A percentile compares a stretch with the other conserved stretches of the same genome.
These are phyloP conservation scores for Eumaeus atala DNA, from an alignment of 1,140 invertebrate species.

Conservation along the genomic window DNA sequence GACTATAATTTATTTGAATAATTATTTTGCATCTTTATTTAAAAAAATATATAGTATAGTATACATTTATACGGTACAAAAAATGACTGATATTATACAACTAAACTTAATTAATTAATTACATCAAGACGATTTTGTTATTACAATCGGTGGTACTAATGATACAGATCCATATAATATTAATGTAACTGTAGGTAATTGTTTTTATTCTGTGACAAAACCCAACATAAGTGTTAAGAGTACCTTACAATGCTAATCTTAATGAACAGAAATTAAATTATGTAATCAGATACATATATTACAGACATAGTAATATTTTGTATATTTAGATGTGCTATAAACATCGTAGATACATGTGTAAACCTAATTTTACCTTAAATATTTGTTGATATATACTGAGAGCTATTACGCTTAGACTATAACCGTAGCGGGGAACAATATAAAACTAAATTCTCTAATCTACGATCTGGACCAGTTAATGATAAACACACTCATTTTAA, in stretches of 20 bases:
- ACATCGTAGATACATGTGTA: not conserved
- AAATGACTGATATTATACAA: too few species aligned
- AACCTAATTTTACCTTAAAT: not conserved
- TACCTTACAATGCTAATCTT: conserved; percentile 7
- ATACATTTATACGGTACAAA: too few species aligned
- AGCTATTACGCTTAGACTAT: not conserved
- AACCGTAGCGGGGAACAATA: not conserved
- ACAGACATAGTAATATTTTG: conserved; percentile 2
- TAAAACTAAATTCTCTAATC: not conserved
- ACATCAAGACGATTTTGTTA: too few species aligned
- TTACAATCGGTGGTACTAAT: too few species aligned
- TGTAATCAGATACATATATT: not conserved
- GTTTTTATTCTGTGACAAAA: not conserved
- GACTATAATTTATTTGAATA: too few species aligned
- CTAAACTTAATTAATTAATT: too few species aligned
- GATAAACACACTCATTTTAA: not conserved
- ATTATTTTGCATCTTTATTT: too few species aligned
- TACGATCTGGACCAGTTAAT: not conserved
- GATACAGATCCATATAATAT: too few species aligned
- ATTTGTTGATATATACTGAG: not conserved
- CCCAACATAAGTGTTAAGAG: not conserved
- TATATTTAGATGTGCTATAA: conserved; percentile 7
- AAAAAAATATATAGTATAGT: too few species aligned
- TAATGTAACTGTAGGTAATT: too few species aligned
- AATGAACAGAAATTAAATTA: conserved; percentile 12